phyloP scores from a whole-genome alignment of 2,888 invertebrate genomes.

The Heliconius ismenius region DNA sequence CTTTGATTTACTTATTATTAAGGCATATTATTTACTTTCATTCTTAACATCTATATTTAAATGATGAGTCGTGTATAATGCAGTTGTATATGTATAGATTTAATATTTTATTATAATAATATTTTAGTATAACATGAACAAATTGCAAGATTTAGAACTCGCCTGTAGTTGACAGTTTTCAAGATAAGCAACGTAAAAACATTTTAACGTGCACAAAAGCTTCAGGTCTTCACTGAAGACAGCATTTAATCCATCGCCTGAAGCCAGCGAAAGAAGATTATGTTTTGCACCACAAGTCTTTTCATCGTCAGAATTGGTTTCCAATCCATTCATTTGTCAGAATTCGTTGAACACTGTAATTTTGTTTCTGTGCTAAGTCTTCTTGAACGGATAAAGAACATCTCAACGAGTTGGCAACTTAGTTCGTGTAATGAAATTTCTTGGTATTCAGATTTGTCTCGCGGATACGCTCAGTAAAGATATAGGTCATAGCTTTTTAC shows the following conservation, averaged over 20 bases:
- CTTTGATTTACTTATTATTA: background rate
- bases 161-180: background rate
- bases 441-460: slow-evolving; percentile 25
- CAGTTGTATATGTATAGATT: no score
- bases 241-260: slow-evolving; percentile 39
- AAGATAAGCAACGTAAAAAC: background rate
- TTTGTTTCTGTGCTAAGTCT: slow-evolving; percentile 14
- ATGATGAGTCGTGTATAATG: no score
- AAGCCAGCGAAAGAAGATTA: slow-evolving; percentile 53
- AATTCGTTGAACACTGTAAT: slow-evolving; percentile 37
- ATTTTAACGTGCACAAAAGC: slow-evolving; percentile 7
- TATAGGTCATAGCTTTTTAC: slow-evolving; percentile 27
- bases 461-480: slow-evolving; percentile 21
- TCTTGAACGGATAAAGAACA: slow-evolving; percentile 26
- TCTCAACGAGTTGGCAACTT: slow-evolving; percentile 19
- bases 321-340: slow-evolving; percentile 47
- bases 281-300: slow-evolving; percentile 52
- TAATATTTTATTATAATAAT: no score
- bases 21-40: no score
- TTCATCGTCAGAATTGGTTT: slow-evolving; percentile 56
- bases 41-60: no score
- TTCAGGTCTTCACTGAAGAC: slow-evolving; percentile 3
- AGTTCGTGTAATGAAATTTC: slow-evolving; percentile 20
- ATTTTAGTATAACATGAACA: background rate
- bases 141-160: background rate